phyloP scores from a whole-genome alignment of 2,888 invertebrate genomes.

The Pegoplata infirma region DNA sequence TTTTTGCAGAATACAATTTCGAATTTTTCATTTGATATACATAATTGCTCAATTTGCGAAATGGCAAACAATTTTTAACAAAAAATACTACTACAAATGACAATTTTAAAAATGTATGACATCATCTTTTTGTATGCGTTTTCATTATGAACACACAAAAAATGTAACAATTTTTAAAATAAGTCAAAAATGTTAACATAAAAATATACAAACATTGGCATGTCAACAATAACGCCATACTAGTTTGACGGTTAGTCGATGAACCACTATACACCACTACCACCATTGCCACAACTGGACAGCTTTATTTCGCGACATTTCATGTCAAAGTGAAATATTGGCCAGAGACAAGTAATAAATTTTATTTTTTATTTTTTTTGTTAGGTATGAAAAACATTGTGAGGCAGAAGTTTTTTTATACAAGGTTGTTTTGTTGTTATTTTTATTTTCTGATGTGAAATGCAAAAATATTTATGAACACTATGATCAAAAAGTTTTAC shows the following conservation, averaged over 20 bases:
- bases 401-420: too few relatives aligned
- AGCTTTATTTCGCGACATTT: constrained; percentile 76
- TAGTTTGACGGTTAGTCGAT: constrained; percentile 30
- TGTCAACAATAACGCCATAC: constrained; percentile 41
- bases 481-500: too few relatives aligned
- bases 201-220: constrained; percentile 26
- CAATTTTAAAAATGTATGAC: too few relatives aligned
- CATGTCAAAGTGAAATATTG: constrained; percentile 77
- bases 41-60: too few relatives aligned
- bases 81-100: too few relatives aligned
- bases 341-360: constrained; percentile 77
- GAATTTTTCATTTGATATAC: too few relatives aligned
- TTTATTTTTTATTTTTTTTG: constrained; percentile 73
- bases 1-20: too few relatives aligned
- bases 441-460: constrained; percentile 51
- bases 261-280: constrained; percentile 43
- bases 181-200: constrained; percentile 8
- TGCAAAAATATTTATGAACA: constrained; percentile 9
- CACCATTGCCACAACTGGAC: constrained; percentile 70
- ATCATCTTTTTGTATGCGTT: too few relatives aligned
- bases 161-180: too few relatives aligned
- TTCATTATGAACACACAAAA: background rate
- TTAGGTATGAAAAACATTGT: constrained; percentile 64
- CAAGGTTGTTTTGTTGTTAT: constrained; percentile 40
- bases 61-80: too few relatives aligned